Percentiles rank a stretch among this genome's conserved stretches.
Evolutionary conservation across 2,797 vertebrate species (phyloP).

Genomic region (Sebastes taczanowskii): DNA sequence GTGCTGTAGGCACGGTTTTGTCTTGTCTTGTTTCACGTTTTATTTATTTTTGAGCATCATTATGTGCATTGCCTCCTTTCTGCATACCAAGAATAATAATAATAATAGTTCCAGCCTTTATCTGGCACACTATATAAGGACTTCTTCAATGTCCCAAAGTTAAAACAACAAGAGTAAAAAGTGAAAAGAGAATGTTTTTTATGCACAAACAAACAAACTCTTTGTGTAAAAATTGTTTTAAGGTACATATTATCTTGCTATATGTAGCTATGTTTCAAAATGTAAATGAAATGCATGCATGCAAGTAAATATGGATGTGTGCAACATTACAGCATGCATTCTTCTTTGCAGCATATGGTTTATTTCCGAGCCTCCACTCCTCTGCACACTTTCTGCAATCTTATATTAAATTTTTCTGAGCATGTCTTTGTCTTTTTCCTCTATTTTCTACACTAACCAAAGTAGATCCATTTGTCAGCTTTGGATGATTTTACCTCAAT

Average conservation of each 20-base stretch:
- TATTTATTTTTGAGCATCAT: conserved; percentile 28
- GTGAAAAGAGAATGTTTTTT: background rate
- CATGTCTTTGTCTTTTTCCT: conserved; percentile 8
- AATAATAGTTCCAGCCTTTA: background rate
- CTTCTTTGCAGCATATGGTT: background rate
- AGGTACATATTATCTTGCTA: background rate
- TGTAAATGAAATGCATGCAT: conserved; percentile 31
- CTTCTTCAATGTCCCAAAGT: background rate
- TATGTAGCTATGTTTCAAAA: conserved; percentile 5
- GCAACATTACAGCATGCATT: background rate
- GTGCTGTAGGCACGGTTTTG: conserved; percentile 82
- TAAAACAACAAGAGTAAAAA: background rate
- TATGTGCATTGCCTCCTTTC: background rate
- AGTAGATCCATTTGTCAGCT: conserved; percentile 5
- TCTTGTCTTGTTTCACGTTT: background rate
- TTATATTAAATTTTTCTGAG: conserved; percentile 8
- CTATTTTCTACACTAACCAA: conserved; percentile 50
- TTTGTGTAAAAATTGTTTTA: conserved; percentile 1
- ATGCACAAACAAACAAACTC: background rate
- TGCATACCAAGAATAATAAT: background rate
- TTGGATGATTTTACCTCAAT: conserved; percentile 52
- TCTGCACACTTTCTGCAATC: conserved; percentile 12
- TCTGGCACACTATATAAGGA: background rate
- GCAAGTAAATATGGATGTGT: background rate
- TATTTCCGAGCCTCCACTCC: conserved; percentile 7